Conservation (phyloP, 2,888 invertebrate genomes). For the Thysanoteuthis rhombus region DNA sequence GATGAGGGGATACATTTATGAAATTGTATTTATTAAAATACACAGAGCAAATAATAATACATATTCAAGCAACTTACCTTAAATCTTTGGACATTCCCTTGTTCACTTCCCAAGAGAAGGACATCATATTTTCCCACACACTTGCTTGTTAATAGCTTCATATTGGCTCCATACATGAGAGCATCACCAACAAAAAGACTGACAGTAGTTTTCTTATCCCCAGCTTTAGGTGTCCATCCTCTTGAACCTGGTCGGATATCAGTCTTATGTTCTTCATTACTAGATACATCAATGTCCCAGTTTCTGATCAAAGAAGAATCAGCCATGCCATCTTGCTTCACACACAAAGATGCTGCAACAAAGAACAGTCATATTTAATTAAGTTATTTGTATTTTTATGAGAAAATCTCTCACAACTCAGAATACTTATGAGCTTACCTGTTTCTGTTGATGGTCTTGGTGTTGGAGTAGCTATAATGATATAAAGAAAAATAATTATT, state of each 20-base stretch:
- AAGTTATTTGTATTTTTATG: not conserved
- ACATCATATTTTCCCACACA: constrained; percentile 14
- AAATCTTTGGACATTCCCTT: no score
- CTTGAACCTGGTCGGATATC: not conserved
- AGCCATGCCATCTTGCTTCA: not conserved
- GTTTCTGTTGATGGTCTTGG: not conserved
- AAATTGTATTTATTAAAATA: no score
- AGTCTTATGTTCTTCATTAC: not conserved
- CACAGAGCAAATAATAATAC: no score
- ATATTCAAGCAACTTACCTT: no score
- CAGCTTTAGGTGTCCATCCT: not conserved
- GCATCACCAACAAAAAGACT: not conserved
- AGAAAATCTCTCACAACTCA: not conserved
- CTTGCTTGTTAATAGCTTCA: not conserved
- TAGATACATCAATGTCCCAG: not conserved
- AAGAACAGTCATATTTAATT: not conserved
- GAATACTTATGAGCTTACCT: no score
- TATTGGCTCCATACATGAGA: not conserved
- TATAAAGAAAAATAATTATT: not conserved
- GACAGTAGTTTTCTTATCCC: not conserved
- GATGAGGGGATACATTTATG: no score
- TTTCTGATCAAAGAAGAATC: not conserved
- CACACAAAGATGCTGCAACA: not conserved
- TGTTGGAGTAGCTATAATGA: not conserved
- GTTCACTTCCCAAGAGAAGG: not conserved